Base-by-base conservation (phyloP, 1,140 invertebrate genomes). In the Trissolcus basalis region DNA sequence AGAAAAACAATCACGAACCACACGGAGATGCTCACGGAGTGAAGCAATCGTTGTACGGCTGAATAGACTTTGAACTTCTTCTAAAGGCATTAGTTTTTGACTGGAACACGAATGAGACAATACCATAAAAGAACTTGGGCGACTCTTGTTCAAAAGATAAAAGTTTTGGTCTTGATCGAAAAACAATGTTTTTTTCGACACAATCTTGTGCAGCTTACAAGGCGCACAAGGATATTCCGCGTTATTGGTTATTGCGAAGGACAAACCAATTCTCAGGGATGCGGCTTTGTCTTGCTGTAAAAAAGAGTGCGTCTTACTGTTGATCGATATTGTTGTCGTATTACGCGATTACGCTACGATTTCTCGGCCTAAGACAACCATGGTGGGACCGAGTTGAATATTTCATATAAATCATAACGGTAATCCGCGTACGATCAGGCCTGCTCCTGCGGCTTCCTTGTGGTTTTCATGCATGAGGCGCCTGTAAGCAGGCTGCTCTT, bases 111-210 rank as follows among this genome's bases (percentile, higher is more conserved):
- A 76, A 64, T 60, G 65, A 76, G 48, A 70, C 65, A 76, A 76
- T 76, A 65, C 73, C 53, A 65, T 70, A 65, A 70, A 70, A 76
- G 73, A 65, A 76, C 54, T 70, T 59, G 45, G 47, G 44, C 60
- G 59, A 70, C 59, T 67, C 61, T 70, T 76, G 65, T 65, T 76
- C 55, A 55, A 47, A 65, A 70, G 73, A 70, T 76, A 70, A 70
- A 76, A 76, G 54, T 76, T 70, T 76, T 60, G 54, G 35, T 76
- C 73, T 67, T 69, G 64, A 70, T 76, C 65, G 65, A 76, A 70
- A 70, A 65, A 68, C 54, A 65, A 55, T 68, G 56, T 56, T 76
- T 65, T 76, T 75, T 76, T 76, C 58, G 45, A 41, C 58, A 69
- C 72, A 69, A 68, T 64, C 53, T 68, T 69, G 54, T 54, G 41